Base-by-base conservation (phyloP, 2,797 vertebrate species). In the Rhinophrynus dorsalis region DNA sequence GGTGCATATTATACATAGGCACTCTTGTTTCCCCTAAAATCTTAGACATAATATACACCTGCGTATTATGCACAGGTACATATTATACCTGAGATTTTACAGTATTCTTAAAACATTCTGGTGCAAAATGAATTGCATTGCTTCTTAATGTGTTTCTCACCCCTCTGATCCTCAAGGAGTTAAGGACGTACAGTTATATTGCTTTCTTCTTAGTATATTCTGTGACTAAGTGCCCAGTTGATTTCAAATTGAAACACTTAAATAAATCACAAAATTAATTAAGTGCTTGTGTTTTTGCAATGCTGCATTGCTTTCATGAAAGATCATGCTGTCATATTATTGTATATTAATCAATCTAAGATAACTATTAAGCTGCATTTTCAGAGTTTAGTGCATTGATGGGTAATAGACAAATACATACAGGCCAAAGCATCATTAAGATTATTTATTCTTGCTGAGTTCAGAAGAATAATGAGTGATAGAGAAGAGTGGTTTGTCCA, bases 401-500 rank as follows among this genome's bases (percentile, higher is more conserved):
- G 45, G 15, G 23, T 40, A 58, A 51, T 11, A 57, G 44, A 56
- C 9, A 57, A 58, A 57, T 42, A 40, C 37, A 65, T 17, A 29
- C 10, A 18, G 50, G 26, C 6, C 9, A 55, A 38, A 58, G 47
- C 60, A 71, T 71, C 18, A 65, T 50, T 64, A 15, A 45, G 48
- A 70, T 62, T 56, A 70, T 63, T 68, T 48, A 56, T 56, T 55
- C 38, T 32, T 45, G 52, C 32, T 56, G 51, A 57, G 60, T 50
- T 57, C 24, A 40, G 47, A 64, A 26, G 32, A 64, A 56, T 72
- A 64, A 40, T 64, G 63, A 30, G 33, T 40, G 59, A 54, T 51
- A 57, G 44, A 42, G 40, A 50, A 72, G 54, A 30, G 60, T 11
- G 11, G 13, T 38, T 60, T 37, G 45, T 61, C 47, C 47, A 15